Evolutionary conservation across 1,140 invertebrate genomes (phyloP).

Genomic region (Gonioctena quinquepunctata): DNA sequence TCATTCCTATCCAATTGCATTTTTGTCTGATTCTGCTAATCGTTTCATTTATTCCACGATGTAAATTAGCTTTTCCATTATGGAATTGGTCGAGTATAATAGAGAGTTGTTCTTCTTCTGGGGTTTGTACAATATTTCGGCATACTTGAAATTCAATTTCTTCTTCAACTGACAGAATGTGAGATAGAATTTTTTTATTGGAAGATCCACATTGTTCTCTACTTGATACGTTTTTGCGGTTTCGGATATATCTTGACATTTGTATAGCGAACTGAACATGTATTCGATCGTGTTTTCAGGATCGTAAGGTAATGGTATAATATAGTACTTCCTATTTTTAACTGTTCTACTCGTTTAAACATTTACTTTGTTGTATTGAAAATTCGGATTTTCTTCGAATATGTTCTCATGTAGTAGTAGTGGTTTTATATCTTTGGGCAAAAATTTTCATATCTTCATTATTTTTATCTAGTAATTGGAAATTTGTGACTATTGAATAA

Average conservation of each 20-base stretch:
- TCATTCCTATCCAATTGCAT: slow-evolving; percentile 17
- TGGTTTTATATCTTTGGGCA: no score
- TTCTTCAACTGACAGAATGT: slow-evolving; percentile 5
- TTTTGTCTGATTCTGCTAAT: slow-evolving; percentile 16
- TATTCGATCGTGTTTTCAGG: no score
- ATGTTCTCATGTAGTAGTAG: no score
- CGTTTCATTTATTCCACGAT: slow-evolving; percentile 22
- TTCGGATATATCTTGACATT: slow-evolving; percentile 7
- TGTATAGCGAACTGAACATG: no score
- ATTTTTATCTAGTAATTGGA: no score
- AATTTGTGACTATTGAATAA: no score
- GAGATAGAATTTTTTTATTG: slow-evolving; percentile 18
- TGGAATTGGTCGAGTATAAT: slow-evolving; percentile 17
- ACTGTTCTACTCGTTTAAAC: no score
- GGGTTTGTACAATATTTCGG: slow-evolving; percentile 10
- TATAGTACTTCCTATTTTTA: no score
- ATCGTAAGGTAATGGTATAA: no score
- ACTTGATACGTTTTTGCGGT: slow-evolving; percentile 3
- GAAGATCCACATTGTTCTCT: slow-evolving; percentile 9
- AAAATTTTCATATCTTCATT: no score
- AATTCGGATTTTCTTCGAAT: no score
- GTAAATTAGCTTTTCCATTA: slow-evolving; percentile 8
- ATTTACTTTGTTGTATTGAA: no score
- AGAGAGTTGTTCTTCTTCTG: slow-evolving; percentile 9
- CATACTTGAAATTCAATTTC: slow-evolving; percentile 16